Evolutionary conservation across 2,888 invertebrate genomes (phyloP).

Genomic region (Rhyacophila evoluta): DNA sequence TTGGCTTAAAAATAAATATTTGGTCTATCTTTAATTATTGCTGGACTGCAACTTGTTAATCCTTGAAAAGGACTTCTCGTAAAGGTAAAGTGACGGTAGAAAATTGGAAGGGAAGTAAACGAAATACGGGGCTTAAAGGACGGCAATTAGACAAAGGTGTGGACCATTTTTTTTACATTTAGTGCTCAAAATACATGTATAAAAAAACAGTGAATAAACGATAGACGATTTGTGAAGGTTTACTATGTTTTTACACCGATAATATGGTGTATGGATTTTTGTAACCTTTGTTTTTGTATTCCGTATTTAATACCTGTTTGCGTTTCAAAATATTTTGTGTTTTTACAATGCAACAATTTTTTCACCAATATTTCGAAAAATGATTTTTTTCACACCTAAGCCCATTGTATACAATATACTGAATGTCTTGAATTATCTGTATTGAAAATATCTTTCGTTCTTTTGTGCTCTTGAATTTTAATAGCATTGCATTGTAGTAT

Average conservation of each 20-base stretch:
- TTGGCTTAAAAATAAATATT: no score
- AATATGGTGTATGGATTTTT: background rate
- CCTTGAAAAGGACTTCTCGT: background rate
- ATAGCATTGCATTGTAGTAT: no score
- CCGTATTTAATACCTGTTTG: background rate
- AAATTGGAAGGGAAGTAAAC: background rate
- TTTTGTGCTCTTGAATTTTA: no score
- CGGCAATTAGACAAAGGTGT: constrained; percentile 21
- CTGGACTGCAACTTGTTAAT: constrained; percentile 1
- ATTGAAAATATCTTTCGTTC: no score
- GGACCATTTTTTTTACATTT: background rate
- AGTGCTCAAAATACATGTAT: no score
- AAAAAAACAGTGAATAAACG: background rate
- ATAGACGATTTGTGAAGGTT: background rate
- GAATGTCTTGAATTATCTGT: no score
- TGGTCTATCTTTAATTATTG: no score
- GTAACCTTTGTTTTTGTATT: background rate
- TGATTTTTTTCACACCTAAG: no score
- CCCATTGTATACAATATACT: no score
- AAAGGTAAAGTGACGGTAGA: background rate
- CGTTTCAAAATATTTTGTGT: no score
- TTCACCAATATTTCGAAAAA: no score
- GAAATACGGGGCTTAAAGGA: constrained; percentile 1
- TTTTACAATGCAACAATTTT: no score
- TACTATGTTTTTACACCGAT: background rate